Evolutionary conservation across 2,797 vertebrate genomes (phyloP).

Genomic region (Tenualosa thibaudeaui): DNA sequence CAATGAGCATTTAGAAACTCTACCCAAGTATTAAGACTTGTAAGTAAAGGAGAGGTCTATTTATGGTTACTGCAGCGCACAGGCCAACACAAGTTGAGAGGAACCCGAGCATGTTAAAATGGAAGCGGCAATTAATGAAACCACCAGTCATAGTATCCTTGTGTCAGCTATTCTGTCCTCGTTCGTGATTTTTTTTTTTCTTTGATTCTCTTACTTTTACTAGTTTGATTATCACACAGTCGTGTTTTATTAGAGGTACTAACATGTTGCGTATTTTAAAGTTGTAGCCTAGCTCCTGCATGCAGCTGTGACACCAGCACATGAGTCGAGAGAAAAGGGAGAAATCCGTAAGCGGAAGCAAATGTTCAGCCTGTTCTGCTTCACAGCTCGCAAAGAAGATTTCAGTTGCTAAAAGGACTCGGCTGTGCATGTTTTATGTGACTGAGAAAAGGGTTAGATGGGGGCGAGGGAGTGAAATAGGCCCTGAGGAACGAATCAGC

Average conservation of each 20-base stretch:
- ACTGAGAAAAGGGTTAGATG: neutral
- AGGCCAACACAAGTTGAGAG: neutral
- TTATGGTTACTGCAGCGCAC: neutral
- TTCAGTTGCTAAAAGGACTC: neutral
- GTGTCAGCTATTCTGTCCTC: neutral
- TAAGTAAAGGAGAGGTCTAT: neutral
- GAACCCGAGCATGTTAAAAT: constrained; percentile 19
- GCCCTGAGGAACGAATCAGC: neutral
- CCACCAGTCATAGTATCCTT: neutral
- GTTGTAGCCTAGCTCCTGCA: neutral
- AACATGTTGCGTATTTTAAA: neutral
- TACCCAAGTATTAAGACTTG: neutral
- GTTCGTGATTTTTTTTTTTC: neutral
- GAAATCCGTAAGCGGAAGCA: neutral
- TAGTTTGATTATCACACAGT: neutral
- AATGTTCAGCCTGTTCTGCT: neutral
- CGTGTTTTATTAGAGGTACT: too few relatives aligned
- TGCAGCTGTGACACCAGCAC: neutral
- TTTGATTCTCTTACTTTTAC: neutral
- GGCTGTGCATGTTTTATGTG: neutral
- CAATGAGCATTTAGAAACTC: neutral
- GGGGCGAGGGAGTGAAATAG: neutral
- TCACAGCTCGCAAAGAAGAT: neutral
- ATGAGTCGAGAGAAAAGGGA: neutral
- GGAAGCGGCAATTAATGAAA: neutral